Base-by-base conservation (phyloP, 2,888 invertebrate species). In the Fragum fragum region DNA sequence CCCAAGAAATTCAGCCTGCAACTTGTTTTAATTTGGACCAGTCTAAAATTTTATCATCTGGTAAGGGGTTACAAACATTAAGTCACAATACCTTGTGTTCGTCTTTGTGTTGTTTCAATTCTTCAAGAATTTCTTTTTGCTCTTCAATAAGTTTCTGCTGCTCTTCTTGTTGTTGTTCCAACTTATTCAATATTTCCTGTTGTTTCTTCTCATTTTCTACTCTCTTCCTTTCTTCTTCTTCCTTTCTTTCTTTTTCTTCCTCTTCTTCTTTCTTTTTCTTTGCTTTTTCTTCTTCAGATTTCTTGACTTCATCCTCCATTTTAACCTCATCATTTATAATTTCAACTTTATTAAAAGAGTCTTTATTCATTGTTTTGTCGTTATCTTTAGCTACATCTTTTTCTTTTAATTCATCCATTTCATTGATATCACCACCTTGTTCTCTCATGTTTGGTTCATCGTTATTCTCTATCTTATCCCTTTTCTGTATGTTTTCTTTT, bases 101-200 rank as follows among this genome's bases (percentile, higher is more conserved):
- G 11, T 89, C 86, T 73, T 92, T 89, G 71, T 93, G 94, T 32
- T 91, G 89, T 83, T 94, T 91, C 39, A 94, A 84, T 57, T 94
- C 91, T 36, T 93, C 86, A 16, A 94, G 83, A 32, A 94, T 88
- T 84, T 92, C 86, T 77, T 91, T 91, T 79, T 93, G 93, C 74
- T 94, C 91, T 36, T 92, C 84, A 6, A 94, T 88, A 52, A 94
- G 73, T 59, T 91, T 85, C 69, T 91, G 85, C 82, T 93, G 92
- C 71, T 91, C 91, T 71, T 86, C 80, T 42, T 92, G 91, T 61
- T 93, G 92, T 53, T 90, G 85, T 68, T 91, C 91, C 53, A 93
- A 74, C 76, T 93, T 88, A 1, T 87, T 82, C 42, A 91, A 72
- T 26, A 91, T 79, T 71, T 88, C 73, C 6, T 81, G 70, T 61